Percentiles rank a stretch among this genome's conserved stretches.
Evolutionary conservation across 2,113 vertebrate genomes (phyloP).

Genomic region (Galbula dea): DNA sequence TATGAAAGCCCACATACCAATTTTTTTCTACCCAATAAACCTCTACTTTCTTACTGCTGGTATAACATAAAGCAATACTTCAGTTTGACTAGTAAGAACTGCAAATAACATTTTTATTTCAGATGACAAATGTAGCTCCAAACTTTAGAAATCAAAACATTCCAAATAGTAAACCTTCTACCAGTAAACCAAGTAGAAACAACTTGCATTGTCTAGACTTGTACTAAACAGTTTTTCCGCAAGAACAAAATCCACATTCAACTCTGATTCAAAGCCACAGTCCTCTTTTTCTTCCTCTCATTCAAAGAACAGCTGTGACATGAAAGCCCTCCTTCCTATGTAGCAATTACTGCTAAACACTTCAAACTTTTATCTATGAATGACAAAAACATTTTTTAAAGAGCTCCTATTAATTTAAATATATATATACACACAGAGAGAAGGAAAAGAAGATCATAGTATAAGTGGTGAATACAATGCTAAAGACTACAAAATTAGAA

Average conservation of each 20-base stretch:
- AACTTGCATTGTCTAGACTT: not conserved
- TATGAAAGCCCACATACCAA: not conserved
- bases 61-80: not conserved
- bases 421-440: not conserved
- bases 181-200: not conserved
- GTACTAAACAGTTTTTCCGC: not conserved
- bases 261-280: not conserved
- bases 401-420: not conserved
- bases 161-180: not conserved
- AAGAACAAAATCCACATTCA: not conserved
- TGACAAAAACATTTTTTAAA: not conserved
- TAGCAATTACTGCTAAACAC: not conserved
- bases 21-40: not conserved
- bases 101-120: not conserved
- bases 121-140: not conserved
- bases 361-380: not conserved
- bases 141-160: not conserved
- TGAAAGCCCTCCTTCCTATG: not conserved
- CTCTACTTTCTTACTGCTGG: not conserved
- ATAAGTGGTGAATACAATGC: not conserved
- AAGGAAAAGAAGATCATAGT: not conserved
- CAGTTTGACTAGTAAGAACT: not conserved
- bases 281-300: not conserved
- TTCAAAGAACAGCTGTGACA: not conserved
- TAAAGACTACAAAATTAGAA: fast-evolving